Percentiles rank a stretch among this genome's conserved stretches.
Evolutionary conservation across 2,113 vertebrate genomes (phyloP).

Genomic region (Bubo blakistoni): DNA sequence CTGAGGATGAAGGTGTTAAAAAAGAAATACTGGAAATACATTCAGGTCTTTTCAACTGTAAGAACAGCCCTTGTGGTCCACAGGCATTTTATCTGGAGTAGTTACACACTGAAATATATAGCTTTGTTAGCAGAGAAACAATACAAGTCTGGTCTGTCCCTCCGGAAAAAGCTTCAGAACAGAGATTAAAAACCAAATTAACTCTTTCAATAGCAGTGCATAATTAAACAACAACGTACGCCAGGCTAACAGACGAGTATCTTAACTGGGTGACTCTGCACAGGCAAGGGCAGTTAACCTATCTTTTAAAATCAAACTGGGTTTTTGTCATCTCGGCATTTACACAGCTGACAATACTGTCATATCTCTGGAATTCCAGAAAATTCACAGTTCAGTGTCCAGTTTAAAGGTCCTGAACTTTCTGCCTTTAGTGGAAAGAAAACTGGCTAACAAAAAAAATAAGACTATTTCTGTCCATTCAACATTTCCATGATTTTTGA

Average conservation of each 20-base stretch:
- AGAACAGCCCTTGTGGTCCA: neutral
- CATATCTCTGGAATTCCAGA: neutral
- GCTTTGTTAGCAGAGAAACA: neutral
- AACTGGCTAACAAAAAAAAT: neutral
- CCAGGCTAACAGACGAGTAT: neutral
- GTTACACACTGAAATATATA: neutral
- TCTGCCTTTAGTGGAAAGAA: neutral
- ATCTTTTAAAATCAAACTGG: neutral
- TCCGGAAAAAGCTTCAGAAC: neutral
- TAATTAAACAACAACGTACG: neutral
- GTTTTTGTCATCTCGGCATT: neutral
- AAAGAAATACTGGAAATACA: neutral
- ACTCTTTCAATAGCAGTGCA: neutral
- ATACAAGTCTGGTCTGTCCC: neutral
- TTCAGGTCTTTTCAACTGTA: neutral
- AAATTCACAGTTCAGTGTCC: neutral
- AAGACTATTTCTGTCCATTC: neutral
- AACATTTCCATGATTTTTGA: neutral
- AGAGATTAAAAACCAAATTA: neutral
- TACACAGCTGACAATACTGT: neutral
- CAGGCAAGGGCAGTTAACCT: neutral
- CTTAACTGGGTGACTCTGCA: neutral
- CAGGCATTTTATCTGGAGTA: neutral
- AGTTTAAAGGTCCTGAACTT: neutral
- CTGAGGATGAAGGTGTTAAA: neutral